Evolutionary conservation across 64 coral and sea anemone genomes (phyloP), one percentile per base, ranked within the genome.

Genomic region (Montipora sp.): DNA sequence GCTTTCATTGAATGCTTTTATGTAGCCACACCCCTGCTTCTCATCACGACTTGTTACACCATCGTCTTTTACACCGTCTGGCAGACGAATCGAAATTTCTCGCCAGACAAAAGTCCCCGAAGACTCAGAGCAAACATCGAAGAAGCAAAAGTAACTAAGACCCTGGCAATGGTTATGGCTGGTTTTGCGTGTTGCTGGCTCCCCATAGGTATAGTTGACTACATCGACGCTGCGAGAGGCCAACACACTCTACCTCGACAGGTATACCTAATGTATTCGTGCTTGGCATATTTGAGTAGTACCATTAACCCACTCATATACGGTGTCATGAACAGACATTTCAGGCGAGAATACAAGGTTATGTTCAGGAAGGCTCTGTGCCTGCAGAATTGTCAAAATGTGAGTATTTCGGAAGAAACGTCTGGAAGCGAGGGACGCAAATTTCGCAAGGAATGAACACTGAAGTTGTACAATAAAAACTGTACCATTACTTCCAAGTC

Each of bases 221-320:
- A 51, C n/a, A 76, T 94, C 27, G 80, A 90, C 50, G 88, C 89
- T 6, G 57, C 75, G 46, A 66, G 81, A 19, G 88, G 93, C 5
- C 5, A 90, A 51, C 67, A 78, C 5, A 94, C 74, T 15, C 75
- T 90, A 13, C 93, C 87, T 43, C 72, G 93, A 77, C 87, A 90
- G 27, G 79, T 76, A 3, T 94, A 94, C 45, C 20, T 94, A 3
- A 79, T 75, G 59, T 94, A 90, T 74, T 79, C 55, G 63, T 94
- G 83, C 36, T 24, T 90, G 53, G 88, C 50, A 8, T 94, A 90
- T 13, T 51, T 94, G 59, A 89, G 86, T 18, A 94, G 93, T 58
- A 90, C 88, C 36, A 81, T 90, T 8, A 94, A 94, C 57, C 87
- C 93, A 1, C 84, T 95, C 47, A 95, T 95, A 51, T 95, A 91